Evolutionary conservation across 2,113 vertebrate genomes (phyloP).

Genomic region (Asarcornis scutulata): DNA sequence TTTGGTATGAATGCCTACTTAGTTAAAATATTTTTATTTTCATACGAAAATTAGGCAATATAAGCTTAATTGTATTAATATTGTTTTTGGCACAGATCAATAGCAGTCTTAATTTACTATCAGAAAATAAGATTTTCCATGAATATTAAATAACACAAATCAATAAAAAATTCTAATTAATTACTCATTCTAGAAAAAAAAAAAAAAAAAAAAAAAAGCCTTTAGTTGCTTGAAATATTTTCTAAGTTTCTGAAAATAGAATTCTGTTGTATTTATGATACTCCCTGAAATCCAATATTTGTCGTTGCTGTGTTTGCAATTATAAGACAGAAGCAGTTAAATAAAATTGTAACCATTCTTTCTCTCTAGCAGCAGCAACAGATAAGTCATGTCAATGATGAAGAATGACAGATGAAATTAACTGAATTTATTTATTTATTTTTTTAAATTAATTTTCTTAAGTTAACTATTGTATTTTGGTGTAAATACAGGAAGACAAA

Average conservation of each 20-base stretch:
- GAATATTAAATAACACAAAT: constrained; percentile 61
- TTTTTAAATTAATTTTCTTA: background rate
- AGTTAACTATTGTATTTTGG: background rate
- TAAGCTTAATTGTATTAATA: constrained; percentile 55
- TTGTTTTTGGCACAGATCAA: constrained; percentile 61
- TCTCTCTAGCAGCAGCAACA: background rate
- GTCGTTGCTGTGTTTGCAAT: background rate
- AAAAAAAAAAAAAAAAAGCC: too few species aligned
- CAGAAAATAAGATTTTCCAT: constrained; percentile 51
- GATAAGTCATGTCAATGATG: background rate
- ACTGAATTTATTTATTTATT: background rate
- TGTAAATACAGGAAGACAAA: background rate
- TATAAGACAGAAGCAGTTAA: background rate
- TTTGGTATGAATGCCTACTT: background rate
- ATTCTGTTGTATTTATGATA: background rate
- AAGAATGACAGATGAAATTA: background rate
- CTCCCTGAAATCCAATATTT: background rate
- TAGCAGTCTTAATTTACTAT: constrained; percentile 71
- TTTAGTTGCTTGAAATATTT: background rate
- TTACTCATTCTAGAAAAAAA: constrained; percentile 29
- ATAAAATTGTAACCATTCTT: background rate
- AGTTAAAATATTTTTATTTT: constrained; percentile 55
- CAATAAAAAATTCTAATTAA: constrained; percentile 60
- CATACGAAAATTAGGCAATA: background rate
- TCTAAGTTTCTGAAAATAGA: background rate